phyloP scores from a whole-genome alignment of 2,113 vertebrate genomes.

The Ancistrus triradiatus region DNA sequence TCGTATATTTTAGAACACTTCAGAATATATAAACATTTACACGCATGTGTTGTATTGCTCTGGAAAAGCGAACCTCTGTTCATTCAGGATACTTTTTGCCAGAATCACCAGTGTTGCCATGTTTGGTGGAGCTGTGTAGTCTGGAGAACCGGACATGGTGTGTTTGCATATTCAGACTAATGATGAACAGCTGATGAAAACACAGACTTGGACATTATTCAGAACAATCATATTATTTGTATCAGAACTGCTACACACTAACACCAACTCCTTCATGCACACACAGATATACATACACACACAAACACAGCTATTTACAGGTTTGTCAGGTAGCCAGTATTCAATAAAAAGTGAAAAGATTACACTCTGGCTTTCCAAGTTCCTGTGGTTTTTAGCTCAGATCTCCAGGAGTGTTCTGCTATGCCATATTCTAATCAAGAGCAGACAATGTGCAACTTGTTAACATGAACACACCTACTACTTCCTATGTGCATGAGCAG shows the following conservation, averaged over 20 bases:
- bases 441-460: slow-evolving; percentile 62
- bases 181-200: slow-evolving; percentile 10
- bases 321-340: slow-evolving; percentile 16
- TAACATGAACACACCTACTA: slow-evolving; percentile 53
- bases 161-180: slow-evolving; percentile 22
- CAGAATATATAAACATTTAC: no score
- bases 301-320: not conserved
- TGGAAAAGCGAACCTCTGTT: not conserved
- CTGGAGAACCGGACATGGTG: slow-evolving; percentile 7
- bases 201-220: not conserved
- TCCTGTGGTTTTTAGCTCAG: slow-evolving; percentile 54
- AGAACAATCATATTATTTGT: slow-evolving; percentile 1
- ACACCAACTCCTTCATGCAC: not conserved
- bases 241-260: not conserved
- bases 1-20: no score
- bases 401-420: slow-evolving; percentile 54
- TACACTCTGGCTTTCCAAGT: slow-evolving; percentile 55
- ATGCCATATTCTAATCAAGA: slow-evolving; percentile 63
- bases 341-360: slow-evolving; percentile 49
- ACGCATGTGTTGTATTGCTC: no score
- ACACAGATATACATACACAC: slow-evolving; percentile 1
- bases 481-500: slow-evolving; percentile 49
- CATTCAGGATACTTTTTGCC: not conserved
- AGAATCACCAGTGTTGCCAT: not conserved
- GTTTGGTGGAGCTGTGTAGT: slow-evolving; percentile 5